A percentile compares a stretch with the other conserved stretches of the same genome.
Evolutionary conservation across 2,113 vertebrate genomes (phyloP).

Genomic region (Eubucco bourcierii): DNA sequence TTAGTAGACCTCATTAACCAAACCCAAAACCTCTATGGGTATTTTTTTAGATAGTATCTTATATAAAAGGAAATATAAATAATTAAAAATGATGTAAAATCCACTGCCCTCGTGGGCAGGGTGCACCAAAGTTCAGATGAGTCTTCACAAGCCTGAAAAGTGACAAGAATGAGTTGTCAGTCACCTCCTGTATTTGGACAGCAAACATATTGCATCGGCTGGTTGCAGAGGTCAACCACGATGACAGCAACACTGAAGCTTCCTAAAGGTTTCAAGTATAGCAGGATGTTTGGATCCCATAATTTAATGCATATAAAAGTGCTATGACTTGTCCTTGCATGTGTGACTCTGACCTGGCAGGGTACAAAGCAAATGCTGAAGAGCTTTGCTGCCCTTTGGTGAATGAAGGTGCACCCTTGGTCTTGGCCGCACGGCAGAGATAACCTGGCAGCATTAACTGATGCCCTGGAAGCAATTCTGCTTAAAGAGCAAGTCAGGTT

Average conservation of each 20-base stretch:
- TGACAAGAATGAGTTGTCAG: not conserved
- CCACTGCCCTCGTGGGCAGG: not conserved
- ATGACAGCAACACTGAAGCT: not conserved
- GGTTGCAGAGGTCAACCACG: not conserved
- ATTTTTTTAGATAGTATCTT: constrained; percentile 2
- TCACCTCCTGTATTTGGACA: not conserved
- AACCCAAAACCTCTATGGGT: not conserved
- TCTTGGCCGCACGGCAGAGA: not conserved
- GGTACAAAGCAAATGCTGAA: not conserved
- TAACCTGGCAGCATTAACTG: not conserved
- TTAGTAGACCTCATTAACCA: not conserved
- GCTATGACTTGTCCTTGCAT: not conserved
- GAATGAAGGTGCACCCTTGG: not conserved
- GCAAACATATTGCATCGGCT: not conserved
- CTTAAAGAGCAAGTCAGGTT: not conserved
- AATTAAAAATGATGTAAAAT: not conserved
- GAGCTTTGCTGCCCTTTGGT: not conserved
- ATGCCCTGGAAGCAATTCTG: not conserved
- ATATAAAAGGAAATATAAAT: not conserved
- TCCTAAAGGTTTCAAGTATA: not conserved
- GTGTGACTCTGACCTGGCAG: not conserved
- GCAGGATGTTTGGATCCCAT: not conserved
- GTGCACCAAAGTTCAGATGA: not conserved
- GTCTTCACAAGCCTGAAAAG: not conserved
- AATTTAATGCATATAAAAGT: not conserved